phyloP scores from a whole-genome alignment of 2,888 invertebrate species.

The Cataglyphis albicans region DNA sequence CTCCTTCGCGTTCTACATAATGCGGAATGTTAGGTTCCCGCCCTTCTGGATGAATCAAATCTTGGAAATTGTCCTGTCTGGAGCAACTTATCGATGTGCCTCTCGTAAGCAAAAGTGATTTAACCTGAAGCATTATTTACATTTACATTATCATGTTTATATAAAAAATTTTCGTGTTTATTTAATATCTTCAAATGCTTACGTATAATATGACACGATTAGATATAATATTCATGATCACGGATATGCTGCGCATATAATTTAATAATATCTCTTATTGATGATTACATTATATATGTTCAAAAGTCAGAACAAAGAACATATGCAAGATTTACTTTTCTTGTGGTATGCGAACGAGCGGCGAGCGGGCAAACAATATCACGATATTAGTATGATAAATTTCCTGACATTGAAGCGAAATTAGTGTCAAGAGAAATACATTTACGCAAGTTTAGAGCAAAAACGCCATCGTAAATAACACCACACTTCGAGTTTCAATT shows the following conservation, averaged over 20 bases:
- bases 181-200: slow-evolving; percentile 17
- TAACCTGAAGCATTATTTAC: slow-evolving; percentile 55
- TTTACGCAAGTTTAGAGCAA: too few species aligned
- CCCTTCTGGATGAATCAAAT: slow-evolving; percentile 79
- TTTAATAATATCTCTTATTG: background rate
- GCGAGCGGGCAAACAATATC: too few species aligned
- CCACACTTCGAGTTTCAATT: too few species aligned
- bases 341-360: too few species aligned
- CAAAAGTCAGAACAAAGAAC: too few species aligned
- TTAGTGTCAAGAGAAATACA: too few species aligned
- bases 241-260: background rate
- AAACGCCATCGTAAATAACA: too few species aligned
- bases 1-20: slow-evolving; percentile 80
- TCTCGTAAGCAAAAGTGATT: slow-evolving; percentile 45
- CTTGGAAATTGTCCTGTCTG: slow-evolving; percentile 65
- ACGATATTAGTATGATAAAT: too few species aligned
- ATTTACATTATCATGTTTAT: background rate
- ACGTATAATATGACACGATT: background rate
- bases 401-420: too few species aligned
- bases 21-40: slow-evolving; percentile 80
- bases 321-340: too few species aligned
- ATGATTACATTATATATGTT: background rate
- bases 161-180: background rate
- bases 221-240: slow-evolving; percentile 15
- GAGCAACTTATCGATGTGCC: slow-evolving; percentile 65